Evolutionary conservation across 2,888 invertebrate species (phyloP).

Genomic region (Teleiodes luculella): DNA sequence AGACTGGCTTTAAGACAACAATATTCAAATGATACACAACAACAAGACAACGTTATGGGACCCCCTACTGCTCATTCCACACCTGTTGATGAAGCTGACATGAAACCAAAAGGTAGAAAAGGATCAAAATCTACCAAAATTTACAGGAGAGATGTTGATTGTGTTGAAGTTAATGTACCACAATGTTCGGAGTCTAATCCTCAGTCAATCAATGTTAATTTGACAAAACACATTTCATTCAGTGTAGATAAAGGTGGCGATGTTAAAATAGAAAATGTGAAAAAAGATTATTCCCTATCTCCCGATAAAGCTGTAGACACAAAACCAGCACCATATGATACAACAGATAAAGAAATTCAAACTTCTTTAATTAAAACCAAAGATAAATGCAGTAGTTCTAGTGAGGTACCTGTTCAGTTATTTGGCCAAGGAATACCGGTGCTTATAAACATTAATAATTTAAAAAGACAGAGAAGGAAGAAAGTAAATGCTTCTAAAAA

Average conservation of each 20-base stretch:
- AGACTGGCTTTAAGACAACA: slow-evolving; percentile 78
- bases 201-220: slow-evolving; percentile 62
- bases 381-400: slow-evolving; percentile 28
- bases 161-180: slow-evolving; percentile 60
- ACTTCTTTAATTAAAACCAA: slow-evolving; percentile 46
- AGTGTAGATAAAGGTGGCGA: slow-evolving; percentile 65
- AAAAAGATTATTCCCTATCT: slow-evolving; percentile 44
- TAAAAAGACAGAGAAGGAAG: slow-evolving; percentile 48
- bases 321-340: slow-evolving; percentile 31
- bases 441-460: slow-evolving; percentile 56
- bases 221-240: slow-evolving; percentile 70
- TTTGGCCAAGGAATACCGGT: slow-evolving; percentile 48
- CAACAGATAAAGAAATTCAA: slow-evolving; percentile 63
- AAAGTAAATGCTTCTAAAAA: slow-evolving; percentile 41
- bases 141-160: slow-evolving; percentile 59
- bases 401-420: slow-evolving; percentile 22
- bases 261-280: slow-evolving; percentile 48
- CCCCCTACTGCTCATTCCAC: slow-evolving; percentile 77
- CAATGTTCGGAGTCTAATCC: slow-evolving; percentile 39
- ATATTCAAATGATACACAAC: slow-evolving; percentile 62
- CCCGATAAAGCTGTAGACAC: slow-evolving; percentile 42
- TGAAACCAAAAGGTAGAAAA: slow-evolving; percentile 50
- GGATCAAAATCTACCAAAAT: slow-evolving; percentile 56
- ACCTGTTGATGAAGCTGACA: slow-evolving; percentile 55
- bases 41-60: slow-evolving; percentile 51